Base-by-base conservation (phyloP, 2,113 vertebrate species). In the Ptilorrhoa leucosticta region DNA sequence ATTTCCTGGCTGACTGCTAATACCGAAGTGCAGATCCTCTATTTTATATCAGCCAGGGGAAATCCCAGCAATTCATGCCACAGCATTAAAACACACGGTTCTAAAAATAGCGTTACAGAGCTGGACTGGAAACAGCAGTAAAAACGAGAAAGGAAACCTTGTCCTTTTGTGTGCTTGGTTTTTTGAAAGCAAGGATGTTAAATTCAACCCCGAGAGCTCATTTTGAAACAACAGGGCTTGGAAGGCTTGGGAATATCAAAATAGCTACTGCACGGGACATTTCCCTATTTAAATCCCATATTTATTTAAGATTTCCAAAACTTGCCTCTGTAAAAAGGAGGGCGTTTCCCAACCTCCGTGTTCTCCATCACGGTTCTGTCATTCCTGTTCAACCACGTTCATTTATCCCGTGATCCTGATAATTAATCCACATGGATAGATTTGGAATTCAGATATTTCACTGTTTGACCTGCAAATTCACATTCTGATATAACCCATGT, bases 1-100 rank as follows among this genome's bases (percentile, higher is more conserved):
- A 57, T 78, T 94, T 91, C 90, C 93, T 94, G 91, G 82, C 95
- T 65, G 77, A n/a, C 90, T 93, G 88, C 90, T 87, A 60, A 48
- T 45, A 71, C 77, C 73, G 37, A 66, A 88, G 92, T 21, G 48
- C 89, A 75, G 51, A 82, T 72, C 30, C 6, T 77, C 86, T 93
- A 40, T 89, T 95, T 90, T 58, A 53, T 50, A 72, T 54, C 61
- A 87, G 84, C 50, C 31, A 65, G 87, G 89, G 94, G 89, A 93
- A 96, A 96, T 83, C 95, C 89, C 93, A 89, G 73, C 53, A 48
- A 50, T 44, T 94, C 81, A 22, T 30, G 61, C 73, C 83, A 83
- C 47, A 16, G 72, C 72, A 53, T 44, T 78, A 73, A 87, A 94
- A 87, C 63, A 33, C 44, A 17, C 12, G 14, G 5, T 33, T 75